Base-by-base conservation (phyloP, 2,888 invertebrate genomes). In the Luffia ferchaultella region DNA sequence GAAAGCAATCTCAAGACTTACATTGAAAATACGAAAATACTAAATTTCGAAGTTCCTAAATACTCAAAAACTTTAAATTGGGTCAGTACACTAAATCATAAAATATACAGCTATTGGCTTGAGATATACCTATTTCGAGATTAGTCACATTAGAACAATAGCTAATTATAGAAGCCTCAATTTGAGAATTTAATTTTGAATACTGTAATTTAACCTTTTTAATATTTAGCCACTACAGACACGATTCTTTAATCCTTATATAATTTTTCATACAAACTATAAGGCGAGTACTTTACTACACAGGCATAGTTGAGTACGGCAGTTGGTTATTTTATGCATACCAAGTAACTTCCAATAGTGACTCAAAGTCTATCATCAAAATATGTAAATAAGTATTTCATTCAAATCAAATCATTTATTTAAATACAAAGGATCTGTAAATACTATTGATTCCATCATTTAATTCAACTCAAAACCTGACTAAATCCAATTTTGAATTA, bases 261-360 rank as follows among this genome's bases (percentile, higher is more conserved):
- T 85, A 85, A 61, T 85, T 85, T 60, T 85, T 85, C 84, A 85
- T 85, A 62, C 84, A 84, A 50, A 85, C 80, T 58, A 83, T 74
- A 55, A 85, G 73, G 44, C 83, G 75, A 49, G 84, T 84, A 62
- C 84, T 79, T 58, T 84, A 84, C 85, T 85, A 85, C 42, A 85
- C 77, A 52, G 76, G 83, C 2, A 84, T 79, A 7, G 84, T 82
- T 55, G 84, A 60, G 54, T 83, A 83, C 16, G 85, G 73, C 56
- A 79, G 74, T 57, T 80, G n/a, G 82, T 85, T 85, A 85, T 63
- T 85, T 65, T 57, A 70, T 63, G 60, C 84, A 84, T 20, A 85
- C 85, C 61, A 77, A 50, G 78, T 76, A 46, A 84, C 79, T 18
- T 80, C 70, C 57, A 83, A 61, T 20, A 85, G 66, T 53, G 82